Percentiles rank a stretch among this genome's conserved stretches.
Evolutionary conservation across 2,888 invertebrate species (phyloP).

Genomic region (Acrobeloides nanus): DNA sequence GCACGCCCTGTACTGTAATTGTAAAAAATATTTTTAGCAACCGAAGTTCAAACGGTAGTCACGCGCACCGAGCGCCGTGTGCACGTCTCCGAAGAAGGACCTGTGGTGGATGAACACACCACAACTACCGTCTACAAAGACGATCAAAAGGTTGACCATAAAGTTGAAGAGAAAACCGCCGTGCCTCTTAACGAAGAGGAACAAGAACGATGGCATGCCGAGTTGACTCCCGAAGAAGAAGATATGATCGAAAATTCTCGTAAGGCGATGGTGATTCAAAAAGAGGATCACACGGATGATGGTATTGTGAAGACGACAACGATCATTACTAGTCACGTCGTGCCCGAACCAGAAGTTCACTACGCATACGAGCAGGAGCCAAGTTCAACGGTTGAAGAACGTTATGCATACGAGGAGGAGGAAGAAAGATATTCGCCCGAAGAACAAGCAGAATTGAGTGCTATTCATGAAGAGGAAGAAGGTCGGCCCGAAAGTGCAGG

Average conservation of each 20-base stretch:
- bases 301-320: conserved; percentile 16
- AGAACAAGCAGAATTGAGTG: conserved; percentile 1
- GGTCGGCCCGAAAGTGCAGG: too few relatives aligned
- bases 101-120: conserved; percentile 48
- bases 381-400: background rate
- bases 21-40: conserved; percentile 1
- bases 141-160: conserved; percentile 38
- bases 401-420: conserved; percentile 1
- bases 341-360: conserved; percentile 8
- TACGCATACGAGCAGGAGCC: conserved; percentile 8
- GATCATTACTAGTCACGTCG: conserved; percentile 19
- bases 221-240: conserved; percentile 10
- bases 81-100: conserved; percentile 44
- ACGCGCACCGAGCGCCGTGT: conserved; percentile 48
- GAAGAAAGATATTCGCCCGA: background rate
- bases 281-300: conserved; percentile 17
- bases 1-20: background rate
- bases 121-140: conserved; percentile 43
- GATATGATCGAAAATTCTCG: conserved; percentile 23
- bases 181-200: conserved; percentile 44
- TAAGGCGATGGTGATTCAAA: conserved; percentile 30
- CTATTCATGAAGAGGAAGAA: too few relatives aligned
- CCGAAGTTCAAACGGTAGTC: conserved; percentile 16
- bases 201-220: conserved; percentile 26
- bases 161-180: conserved; percentile 31